These are phyloP conservation scores for Diarsia dahlii DNA, from an alignment of 2,888 invertebrate species.

Conservation along the genomic window DNA sequence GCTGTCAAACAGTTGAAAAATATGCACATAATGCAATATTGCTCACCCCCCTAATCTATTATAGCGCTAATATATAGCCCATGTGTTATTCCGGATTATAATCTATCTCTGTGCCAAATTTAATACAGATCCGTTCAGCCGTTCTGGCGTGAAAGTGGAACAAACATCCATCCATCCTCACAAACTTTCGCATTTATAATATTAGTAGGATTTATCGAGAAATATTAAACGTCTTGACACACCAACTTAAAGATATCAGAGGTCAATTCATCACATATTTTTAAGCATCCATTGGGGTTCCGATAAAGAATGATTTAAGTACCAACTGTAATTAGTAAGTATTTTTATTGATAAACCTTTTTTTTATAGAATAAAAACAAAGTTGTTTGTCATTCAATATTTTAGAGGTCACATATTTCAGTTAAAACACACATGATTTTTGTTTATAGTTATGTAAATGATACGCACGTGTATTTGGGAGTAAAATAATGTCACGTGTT, in stretches of 20 bases:
- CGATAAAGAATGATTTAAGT: slow-evolving; percentile 62
- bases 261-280: slow-evolving; percentile 57
- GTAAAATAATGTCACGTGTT: neutral
- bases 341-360: slow-evolving; percentile 55
- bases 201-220: slow-evolving; percentile 23
- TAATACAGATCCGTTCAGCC: too few relatives aligned
- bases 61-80: too few relatives aligned
- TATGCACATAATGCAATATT: too few relatives aligned
- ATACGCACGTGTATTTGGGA: slow-evolving; percentile 18
- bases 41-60: too few relatives aligned
- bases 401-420: slow-evolving; percentile 55
- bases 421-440: slow-evolving; percentile 29
- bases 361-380: slow-evolving; percentile 43
- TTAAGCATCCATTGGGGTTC: slow-evolving; percentile 59
- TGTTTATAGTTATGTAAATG: slow-evolving; percentile 24
- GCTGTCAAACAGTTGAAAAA: too few relatives aligned
- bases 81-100: too few relatives aligned
- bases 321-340: slow-evolving; percentile 60
- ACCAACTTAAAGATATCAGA: slow-evolving; percentile 35
- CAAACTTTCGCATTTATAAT: too few relatives aligned
- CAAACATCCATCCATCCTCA: too few relatives aligned
- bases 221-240: slow-evolving; percentile 23
- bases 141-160: too few relatives aligned
- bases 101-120: too few relatives aligned
- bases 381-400: slow-evolving; percentile 54